phyloP scores from a whole-genome alignment of 2,797 vertebrate genomes.

The Macropodus opercularis region DNA sequence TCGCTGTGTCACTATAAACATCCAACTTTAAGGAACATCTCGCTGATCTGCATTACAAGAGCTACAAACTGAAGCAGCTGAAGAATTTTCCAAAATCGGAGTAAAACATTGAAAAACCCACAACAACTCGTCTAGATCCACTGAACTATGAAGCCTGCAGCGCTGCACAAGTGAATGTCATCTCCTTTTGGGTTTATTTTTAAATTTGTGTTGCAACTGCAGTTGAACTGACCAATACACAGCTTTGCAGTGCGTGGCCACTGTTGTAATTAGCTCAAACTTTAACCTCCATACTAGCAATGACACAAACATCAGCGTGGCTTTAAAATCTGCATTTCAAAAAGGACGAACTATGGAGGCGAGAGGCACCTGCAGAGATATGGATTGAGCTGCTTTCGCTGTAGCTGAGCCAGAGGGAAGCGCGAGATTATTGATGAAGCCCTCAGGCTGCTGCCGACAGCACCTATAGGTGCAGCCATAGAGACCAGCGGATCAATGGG shows the following conservation, averaged over 20 bases:
- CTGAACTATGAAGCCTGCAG: no score
- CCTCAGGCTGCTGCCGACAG: conserved; percentile 14
- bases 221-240: no score
- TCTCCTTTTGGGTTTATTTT: no score
- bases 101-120: no score
- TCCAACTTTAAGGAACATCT: no score
- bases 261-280: not conserved
- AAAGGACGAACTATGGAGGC: conserved; percentile 1
- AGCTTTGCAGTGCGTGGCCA: not conserved
- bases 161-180: no score
- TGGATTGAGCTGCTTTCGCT: conserved; percentile 36
- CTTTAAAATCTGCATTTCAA: conserved; percentile 13
- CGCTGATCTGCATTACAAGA: no score
- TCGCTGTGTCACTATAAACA: no score
- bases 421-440: conserved; percentile 34
- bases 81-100: no score
- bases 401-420: conserved; percentile 6
- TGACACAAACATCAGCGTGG: conserved; percentile 2
- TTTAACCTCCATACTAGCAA: not conserved
- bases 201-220: no score
- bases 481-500: conserved; percentile 44
- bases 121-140: no score
- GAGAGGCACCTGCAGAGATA: conserved; percentile 29
- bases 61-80: no score
- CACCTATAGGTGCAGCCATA: conserved; percentile 22